Evolutionary conservation across 2,888 invertebrate genomes (phyloP).

Genomic region (Apamea monoglypha): DNA sequence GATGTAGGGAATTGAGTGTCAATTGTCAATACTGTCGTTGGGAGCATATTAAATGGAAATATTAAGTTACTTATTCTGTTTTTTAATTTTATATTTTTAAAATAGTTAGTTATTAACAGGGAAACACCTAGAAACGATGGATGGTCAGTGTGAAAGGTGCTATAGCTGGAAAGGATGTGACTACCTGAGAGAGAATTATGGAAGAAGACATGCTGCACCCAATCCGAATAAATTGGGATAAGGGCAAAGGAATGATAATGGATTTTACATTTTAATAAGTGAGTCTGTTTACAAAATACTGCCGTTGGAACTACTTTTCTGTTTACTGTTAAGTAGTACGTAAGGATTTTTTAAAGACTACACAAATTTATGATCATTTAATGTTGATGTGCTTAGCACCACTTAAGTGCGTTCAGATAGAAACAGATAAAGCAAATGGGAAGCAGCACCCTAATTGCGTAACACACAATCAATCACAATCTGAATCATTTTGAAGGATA

Average conservation of each 20-base stretch:
- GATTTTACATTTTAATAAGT: not conserved
- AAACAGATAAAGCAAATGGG: not conserved
- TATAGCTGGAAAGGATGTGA: not conserved
- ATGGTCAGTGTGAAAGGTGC: not conserved
- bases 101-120: not conserved
- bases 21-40: not conserved
- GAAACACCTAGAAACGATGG: not conserved
- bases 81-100: not conserved
- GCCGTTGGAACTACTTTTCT: not conserved
- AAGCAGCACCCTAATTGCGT: too few relatives aligned
- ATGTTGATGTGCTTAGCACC: not conserved
- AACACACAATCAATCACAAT: too few relatives aligned
- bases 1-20: not conserved
- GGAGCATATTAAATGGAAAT: not conserved
- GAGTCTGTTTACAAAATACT: not conserved
- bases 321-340: not conserved
- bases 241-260: too few relatives aligned
- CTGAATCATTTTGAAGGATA: too few relatives aligned
- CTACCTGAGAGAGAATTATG: not conserved
- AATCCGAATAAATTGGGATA: not conserved
- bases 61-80: not conserved
- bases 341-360: not conserved
- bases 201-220: not conserved
- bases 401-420: not conserved
- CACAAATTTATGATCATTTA: not conserved